Evolutionary conservation across 2,113 vertebrate genomes (phyloP).

Genomic region (Otocyon megalotis): DNA sequence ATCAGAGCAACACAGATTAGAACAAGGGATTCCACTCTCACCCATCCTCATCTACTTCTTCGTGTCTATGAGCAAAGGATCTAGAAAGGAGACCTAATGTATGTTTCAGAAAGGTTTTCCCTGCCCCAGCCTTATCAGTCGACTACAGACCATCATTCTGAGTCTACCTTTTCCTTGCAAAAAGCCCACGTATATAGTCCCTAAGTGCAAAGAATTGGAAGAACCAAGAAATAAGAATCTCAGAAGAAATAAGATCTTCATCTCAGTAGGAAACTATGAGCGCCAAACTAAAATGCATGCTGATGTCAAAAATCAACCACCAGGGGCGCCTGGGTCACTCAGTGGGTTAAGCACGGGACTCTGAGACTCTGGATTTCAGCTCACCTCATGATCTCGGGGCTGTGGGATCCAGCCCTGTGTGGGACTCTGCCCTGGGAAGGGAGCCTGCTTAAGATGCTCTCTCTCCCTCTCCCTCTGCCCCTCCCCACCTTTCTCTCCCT

Average conservation of each 20-base stretch:
- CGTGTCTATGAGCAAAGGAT: conserved; percentile 20
- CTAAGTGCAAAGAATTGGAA: neutral
- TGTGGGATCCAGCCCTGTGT: neutral
- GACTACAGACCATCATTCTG: neutral
- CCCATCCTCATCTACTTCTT: neutral
- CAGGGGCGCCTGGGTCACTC: neutral
- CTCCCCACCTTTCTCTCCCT: too few relatives aligned
- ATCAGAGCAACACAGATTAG: neutral
- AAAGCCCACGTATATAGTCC: neutral
- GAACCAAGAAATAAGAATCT: neutral
- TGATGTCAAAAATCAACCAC: conserved; percentile 49
- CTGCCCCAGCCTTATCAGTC: neutral
- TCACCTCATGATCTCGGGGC: neutral
- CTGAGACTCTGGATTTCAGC: neutral
- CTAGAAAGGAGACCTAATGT: neutral
- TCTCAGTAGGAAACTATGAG: conserved; percentile 3
- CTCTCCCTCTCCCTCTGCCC: neutral
- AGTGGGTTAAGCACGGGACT: neutral
- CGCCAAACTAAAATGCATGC: neutral
- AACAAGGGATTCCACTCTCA: conserved; percentile 37
- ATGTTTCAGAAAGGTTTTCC: conserved; percentile 52
- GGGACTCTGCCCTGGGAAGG: neutral
- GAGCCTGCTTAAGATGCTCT: neutral
- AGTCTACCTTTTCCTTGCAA: conserved; percentile 20
- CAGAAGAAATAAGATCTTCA: conserved; percentile 29